Base-by-base conservation (phyloP, 2,113 vertebrate genomes). In the Microcebus griseorufus region DNA sequence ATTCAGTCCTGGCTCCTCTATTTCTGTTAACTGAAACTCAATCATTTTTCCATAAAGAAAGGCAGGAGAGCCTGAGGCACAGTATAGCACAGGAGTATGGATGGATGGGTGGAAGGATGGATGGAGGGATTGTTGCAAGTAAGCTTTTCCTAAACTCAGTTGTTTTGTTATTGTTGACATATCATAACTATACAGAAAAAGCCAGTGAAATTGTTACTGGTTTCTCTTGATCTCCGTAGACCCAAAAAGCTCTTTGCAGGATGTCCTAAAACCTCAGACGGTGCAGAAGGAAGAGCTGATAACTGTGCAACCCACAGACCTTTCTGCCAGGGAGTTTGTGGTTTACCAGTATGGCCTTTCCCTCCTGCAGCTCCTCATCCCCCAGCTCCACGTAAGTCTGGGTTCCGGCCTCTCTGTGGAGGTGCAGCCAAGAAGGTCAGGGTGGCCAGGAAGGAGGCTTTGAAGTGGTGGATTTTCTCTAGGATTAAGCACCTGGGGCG, bases 261-360 rank as follows among this genome's bases (percentile, higher is more conserved):
- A 99, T 62, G 39, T 97, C 51, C 92, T 98, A 1, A 99, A 99
- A 93, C 98, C 98, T 70, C 98, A 98, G 76, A 98, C 96, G 98
- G 90, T 92, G 32, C 99, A 98, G 76, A 98, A 98, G 60, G 98
- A 99, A 55, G 98, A 99, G 86, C 97, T 99, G 67, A 81, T 97
- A 62, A 97, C 94, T 27, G 88, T 99, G 53, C 97, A 98, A 9
- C 64, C 93, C 9, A 95, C 98, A 45, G 95, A 97, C 3, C 99
- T 99, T 42, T 99, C 99, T 80, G 95, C 98, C 23, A 99, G 98
- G 88, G 99, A 99, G 97, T 98, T 99, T 37, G 97, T 99, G 51
- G 95, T 99, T 65, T 99, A 99, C 95, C 99, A 99, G 48, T 98
- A 99, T 0, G 99, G 99, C 67, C 98, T 99, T 32, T 99, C 98